These are phyloP conservation scores for Zophobas morio DNA, from an alignment of 1,140 invertebrate species.

Conservation along the genomic window DNA sequence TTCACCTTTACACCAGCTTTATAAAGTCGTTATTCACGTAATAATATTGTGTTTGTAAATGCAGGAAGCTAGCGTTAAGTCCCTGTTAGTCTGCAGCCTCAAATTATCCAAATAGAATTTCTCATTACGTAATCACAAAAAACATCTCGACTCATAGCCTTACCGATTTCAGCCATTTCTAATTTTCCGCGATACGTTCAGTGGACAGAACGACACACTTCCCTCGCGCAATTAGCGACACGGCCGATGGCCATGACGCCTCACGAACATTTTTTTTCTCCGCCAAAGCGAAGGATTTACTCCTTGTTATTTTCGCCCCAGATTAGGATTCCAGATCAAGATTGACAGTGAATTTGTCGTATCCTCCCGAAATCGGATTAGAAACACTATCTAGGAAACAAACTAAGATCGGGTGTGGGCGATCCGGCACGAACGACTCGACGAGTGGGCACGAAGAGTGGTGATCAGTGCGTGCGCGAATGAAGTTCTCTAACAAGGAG, in stretches of 20 bases:
- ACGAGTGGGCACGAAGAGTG: slow-evolving; percentile 19
- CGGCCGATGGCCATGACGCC: not conserved
- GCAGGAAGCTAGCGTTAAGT: slow-evolving; percentile 36
- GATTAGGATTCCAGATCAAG: slow-evolving; percentile 52
- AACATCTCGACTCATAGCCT: not conserved
- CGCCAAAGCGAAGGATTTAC: not conserved
- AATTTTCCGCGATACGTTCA: too few species aligned
- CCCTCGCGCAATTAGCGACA: not conserved
- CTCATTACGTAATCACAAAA: slow-evolving; percentile 13
- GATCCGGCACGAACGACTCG: too few species aligned
- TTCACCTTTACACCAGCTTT: slow-evolving; percentile 45
- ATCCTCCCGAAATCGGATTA: slow-evolving; percentile 55
- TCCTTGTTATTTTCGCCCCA: slow-evolving; percentile 53
- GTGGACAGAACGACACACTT: not conserved
- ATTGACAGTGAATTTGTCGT: slow-evolving; percentile 55
- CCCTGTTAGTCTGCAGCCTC: not conserved
- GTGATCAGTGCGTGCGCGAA: not conserved
- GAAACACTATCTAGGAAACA: slow-evolving; percentile 33
- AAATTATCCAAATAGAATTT: slow-evolving; percentile 28
- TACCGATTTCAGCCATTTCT: too few species aligned
- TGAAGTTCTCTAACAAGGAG: slow-evolving; percentile 36
- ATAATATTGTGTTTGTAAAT: slow-evolving; percentile 48
- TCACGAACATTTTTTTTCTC: not conserved
- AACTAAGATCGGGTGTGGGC: slow-evolving; percentile 19
- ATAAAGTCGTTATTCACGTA: slow-evolving; percentile 44